Evolutionary conservation across 2,113 vertebrate genomes (phyloP), one percentile per base, ranked within the genome.

Genomic region (Saimiri boliviensis): DNA sequence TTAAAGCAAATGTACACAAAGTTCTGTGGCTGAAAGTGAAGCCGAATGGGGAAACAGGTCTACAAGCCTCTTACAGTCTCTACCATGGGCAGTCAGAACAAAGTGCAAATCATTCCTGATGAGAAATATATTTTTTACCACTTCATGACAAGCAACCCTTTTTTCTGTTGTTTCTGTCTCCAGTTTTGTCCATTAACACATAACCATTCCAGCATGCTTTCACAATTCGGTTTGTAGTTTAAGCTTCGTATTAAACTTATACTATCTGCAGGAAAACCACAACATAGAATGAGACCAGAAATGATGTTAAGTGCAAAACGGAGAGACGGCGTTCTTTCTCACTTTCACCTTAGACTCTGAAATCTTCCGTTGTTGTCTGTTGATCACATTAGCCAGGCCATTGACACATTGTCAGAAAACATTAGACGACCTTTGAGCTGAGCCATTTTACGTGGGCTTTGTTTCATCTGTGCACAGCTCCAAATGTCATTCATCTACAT

Each of bases 181-280:
- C 14, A 83, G 6, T 89, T 91, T 89, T 80, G 84, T 47, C 86
- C 76, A 14, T 93, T 52, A 92, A 84, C 87, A 79, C 32, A 76
- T 70, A 93, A 35, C 32, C 0, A 0, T 79, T 85, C n/a, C 16
- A 4, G 30, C 49, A 81, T 63, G 12, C 80, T 89, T 84, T 79
- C 80, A 89, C 40, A 81, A 49, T 63, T 54, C n/a, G 85, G 54
- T 87, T 74, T 71, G 66, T 85, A 47, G 86, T 54, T 45, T 47
- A n/a, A 93, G 82, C 58, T 82, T 91, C 35, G 25, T 9, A 4
- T 94, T 71, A 73, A 77, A 84, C 16, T 40, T 30, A 32, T 0
- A 60, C 80, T 77, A 49, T 84, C 40, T 83, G 23, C 12, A 40
- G 70, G 27, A 84, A 93, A 95, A 74, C n/a, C 60, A 70, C 93